Evolutionary conservation across 2,888 invertebrate genomes (phyloP), one percentile per base, ranked within the genome.

Genomic region (Psylliodes chrysocephalus): DNA sequence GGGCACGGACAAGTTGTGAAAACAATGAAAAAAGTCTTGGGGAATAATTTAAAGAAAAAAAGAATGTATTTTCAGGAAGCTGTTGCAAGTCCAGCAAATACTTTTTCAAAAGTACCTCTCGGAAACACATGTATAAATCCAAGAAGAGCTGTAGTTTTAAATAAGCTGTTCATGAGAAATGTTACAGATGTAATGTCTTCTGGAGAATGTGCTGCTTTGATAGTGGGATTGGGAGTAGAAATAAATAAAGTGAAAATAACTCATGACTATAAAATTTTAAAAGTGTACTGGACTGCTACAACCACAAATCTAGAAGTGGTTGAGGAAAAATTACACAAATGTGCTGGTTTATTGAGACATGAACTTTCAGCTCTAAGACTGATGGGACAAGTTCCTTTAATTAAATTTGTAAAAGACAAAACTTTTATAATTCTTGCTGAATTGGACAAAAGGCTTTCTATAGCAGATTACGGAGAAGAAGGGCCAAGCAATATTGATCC

Each of bases 81-180:
- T 6, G 14, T 49, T 4, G 1, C 18, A 17, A 42, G 2, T 18
- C 7, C 42, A n/a, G 69, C 75, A 12, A 66, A 68, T 30, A 60
- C 65, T n/a, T 76, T 81, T 28, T 85, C 83, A 73, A 83, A 78
- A 71, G 73, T 76, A 7, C 67, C 83, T 14, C 79, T 83, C 60
- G 79, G 84, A 73, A 85, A 85, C 59, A 86, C 85, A 22, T 84
- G 84, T 8, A 86, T 87, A 8, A 86, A 85, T 7, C 80, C 82
- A 0, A 86, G 89, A 38, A 85, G 93, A 72, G 83, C 88, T 17
- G 82, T 85, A 0, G 89, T 93, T 67, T 81, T 94, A 1, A 93
- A 93, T 78, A 92, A 92, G 81, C 77, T 94, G 51, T 93, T 94
- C 74, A 93, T 94, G 92, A 87, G 88, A 72, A 85, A 91, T 63